Evolutionary conservation across 2,113 vertebrate genomes (phyloP).

Genomic region (Ginglymostoma cirratum): DNA sequence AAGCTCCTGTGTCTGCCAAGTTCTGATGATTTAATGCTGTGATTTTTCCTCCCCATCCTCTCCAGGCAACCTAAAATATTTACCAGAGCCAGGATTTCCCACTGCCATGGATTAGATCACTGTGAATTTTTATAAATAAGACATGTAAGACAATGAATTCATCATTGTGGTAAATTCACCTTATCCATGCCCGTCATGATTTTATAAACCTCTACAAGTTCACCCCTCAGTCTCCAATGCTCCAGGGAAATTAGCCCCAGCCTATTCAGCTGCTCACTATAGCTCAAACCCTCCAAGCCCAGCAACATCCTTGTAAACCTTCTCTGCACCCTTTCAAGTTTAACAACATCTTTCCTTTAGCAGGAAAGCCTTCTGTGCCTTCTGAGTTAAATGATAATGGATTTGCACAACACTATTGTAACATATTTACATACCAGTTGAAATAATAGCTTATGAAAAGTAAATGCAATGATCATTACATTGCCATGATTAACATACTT

Average conservation of each 20-base stretch:
- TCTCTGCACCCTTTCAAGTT: too few relatives aligned
- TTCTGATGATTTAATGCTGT: background rate
- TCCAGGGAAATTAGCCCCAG: too few relatives aligned
- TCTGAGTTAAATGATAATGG: background rate
- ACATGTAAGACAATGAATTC: background rate
- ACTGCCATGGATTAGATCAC: background rate
- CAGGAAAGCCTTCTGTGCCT: background rate
- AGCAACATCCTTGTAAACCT: too few relatives aligned
- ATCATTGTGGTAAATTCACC: background rate
- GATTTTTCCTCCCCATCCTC: background rate
- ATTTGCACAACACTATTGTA: background rate
- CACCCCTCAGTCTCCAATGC: too few relatives aligned
- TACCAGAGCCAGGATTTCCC: background rate
- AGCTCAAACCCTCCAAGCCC: too few relatives aligned
- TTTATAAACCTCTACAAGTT: too few relatives aligned
- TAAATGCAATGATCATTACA: background rate
- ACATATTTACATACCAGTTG: background rate
- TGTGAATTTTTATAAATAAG: background rate
- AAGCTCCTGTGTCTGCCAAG: background rate
- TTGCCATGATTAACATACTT: background rate
- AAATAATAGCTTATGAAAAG: background rate
- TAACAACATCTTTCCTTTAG: too few relatives aligned
- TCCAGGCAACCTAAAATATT: background rate
- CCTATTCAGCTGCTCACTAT: too few relatives aligned
- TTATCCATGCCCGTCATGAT: too few relatives aligned